Evolutionary conservation across 2,113 vertebrate species (phyloP).

Genomic region (Bubo scandiacus): DNA sequence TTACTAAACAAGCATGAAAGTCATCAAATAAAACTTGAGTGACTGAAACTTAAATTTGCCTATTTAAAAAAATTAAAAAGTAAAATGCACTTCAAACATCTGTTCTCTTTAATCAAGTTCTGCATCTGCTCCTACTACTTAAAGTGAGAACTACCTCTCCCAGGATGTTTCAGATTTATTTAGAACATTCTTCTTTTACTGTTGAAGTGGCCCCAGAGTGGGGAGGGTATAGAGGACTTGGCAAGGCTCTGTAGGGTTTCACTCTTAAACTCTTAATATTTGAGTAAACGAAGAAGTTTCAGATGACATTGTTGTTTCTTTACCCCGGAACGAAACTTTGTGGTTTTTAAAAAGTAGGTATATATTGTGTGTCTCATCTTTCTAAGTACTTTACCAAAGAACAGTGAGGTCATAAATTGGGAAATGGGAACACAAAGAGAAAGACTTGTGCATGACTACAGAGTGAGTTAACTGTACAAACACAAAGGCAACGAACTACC

Average conservation of each 20-base stretch:
- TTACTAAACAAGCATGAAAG: constrained; percentile 27
- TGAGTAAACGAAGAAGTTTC: neutral
- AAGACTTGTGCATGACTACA: neutral
- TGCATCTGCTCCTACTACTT: constrained; percentile 25
- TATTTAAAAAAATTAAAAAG: constrained; percentile 3
- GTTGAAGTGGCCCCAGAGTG: neutral
- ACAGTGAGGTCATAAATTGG: neutral
- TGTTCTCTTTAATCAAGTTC: constrained; percentile 30
- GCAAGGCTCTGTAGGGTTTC: neutral
- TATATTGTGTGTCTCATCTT: neutral
- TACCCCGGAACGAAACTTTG: neutral
- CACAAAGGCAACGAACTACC: neutral
- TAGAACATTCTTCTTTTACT: neutral
- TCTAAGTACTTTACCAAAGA: neutral
- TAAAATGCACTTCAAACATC: constrained; percentile 14
- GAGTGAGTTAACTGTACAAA: neutral
- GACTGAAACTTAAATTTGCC: constrained; percentile 10
- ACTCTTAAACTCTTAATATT: neutral
- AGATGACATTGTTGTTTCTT: neutral
- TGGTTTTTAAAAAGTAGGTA: neutral
- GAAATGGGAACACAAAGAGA: neutral
- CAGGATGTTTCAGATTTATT: neutral
- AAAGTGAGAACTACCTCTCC: neutral
- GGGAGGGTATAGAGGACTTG: neutral
- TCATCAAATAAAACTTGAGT: constrained; percentile 27